A percentile compares a stretch with the other conserved stretches of the same genome.
phyloP scores from a whole-genome alignment of 2,113 vertebrate species.

The Neomonachus schauinslandi region DNA sequence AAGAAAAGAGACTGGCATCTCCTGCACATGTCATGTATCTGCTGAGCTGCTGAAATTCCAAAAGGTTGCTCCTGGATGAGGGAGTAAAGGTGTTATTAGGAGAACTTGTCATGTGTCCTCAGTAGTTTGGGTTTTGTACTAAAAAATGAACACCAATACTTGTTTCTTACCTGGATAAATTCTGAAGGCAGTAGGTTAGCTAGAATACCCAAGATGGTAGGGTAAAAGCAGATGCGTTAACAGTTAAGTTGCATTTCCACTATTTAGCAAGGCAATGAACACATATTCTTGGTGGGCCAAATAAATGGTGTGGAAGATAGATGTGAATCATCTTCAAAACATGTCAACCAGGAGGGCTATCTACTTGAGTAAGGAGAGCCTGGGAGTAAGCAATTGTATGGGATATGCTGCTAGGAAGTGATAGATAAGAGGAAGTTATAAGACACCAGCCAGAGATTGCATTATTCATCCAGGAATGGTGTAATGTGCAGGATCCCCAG shows the following conservation, averaged over 20 bases:
- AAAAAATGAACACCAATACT: not conserved
- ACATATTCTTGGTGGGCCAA: not conserved
- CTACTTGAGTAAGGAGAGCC: not conserved
- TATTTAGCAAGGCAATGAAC: not conserved
- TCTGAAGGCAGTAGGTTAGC: not conserved
- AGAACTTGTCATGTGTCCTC: not conserved
- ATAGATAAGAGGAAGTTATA: not conserved
- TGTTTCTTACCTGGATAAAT: not conserved
- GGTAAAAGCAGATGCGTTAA: not conserved
- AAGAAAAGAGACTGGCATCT: not conserved
- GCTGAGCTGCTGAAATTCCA: conserved; percentile 18
- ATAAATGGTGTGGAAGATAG: not conserved
- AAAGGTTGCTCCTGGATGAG: not conserved
- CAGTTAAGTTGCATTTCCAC: not conserved
- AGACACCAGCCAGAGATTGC: not conserved
- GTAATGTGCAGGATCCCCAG: not conserved
- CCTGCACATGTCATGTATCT: not conserved
- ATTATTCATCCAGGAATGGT: not conserved
- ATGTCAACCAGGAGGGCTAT: not conserved
- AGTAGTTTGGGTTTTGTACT: conserved; percentile 11
- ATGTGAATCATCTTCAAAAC: not conserved
- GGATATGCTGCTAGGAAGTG: not conserved
- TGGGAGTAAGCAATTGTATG: not conserved
- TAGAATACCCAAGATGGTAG: not conserved
- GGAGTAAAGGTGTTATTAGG: not conserved